These are phyloP conservation scores for Calameuta pallipes DNA, from an alignment of 2,888 invertebrate species.

Conservation along the genomic window DNA sequence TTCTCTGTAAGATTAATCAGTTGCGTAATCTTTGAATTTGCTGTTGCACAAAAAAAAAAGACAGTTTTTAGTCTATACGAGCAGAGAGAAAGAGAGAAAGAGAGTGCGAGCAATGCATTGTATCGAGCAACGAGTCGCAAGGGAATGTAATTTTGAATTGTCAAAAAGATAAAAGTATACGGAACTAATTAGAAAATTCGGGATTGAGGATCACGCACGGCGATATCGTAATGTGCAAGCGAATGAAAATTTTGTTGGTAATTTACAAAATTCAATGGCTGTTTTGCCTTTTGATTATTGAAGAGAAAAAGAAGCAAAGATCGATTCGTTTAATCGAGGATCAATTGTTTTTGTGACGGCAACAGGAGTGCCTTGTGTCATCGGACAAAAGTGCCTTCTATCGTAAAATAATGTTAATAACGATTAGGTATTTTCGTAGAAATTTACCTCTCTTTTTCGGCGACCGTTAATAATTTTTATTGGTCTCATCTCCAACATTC, in stretches of 20 bases:
- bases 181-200: neutral
- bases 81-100: neutral
- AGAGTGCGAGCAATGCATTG: neutral
- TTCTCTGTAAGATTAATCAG: constrained; percentile 1
- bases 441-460: constrained; percentile 1
- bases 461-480: neutral
- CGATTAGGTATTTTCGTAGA: neutral
- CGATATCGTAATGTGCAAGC: neutral
- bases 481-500: neutral
- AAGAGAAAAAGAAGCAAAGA: neutral
- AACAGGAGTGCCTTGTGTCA: neutral
- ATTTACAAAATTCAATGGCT: neutral
- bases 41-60: neutral
- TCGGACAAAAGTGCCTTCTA: neutral
- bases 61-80: neutral
- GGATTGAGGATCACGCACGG: neutral
- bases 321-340: neutral
- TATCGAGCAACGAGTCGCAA: neutral
- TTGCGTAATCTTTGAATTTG: constrained; percentile 4
- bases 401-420: neutral
- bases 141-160: neutral
- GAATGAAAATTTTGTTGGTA: too few relatives aligned
- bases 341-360: neutral
- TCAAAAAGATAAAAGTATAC: neutral
- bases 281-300: neutral